These are phyloP conservation scores for Trissolcus japonicus DNA, from an alignment of 2,888 invertebrate genomes.

Conservation along the genomic window DNA sequence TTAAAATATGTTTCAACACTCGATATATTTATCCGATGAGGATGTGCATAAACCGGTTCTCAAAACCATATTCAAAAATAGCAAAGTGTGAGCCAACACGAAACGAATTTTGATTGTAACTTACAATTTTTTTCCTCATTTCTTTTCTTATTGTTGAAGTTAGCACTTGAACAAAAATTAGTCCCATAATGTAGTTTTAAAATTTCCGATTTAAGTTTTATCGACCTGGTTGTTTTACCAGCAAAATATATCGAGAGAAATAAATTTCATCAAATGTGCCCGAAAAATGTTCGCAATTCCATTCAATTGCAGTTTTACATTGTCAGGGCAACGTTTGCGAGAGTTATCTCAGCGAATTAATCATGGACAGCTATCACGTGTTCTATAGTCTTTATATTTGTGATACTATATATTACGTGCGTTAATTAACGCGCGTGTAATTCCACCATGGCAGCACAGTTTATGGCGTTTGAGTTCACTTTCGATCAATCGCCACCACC, in stretches of 20 bases:
- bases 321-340: not conserved
- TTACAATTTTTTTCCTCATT: slow-evolving; percentile 5
- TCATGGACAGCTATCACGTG: slow-evolving; percentile 38
- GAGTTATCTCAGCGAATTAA: slow-evolving; percentile 39
- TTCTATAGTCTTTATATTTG: slow-evolving; percentile 45
- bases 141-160: too few relatives aligned
- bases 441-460: slow-evolving; percentile 34
- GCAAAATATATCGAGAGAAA: too few relatives aligned
- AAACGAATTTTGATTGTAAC: slow-evolving; percentile 38
- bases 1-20: slow-evolving; percentile 33
- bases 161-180: too few relatives aligned
- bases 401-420: slow-evolving; percentile 24
- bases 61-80: slow-evolving; percentile 52
- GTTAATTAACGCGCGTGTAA: slow-evolving; percentile 52
- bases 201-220: too few relatives aligned
- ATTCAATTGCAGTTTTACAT: slow-evolving; percentile 30
- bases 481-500: slow-evolving; percentile 12
- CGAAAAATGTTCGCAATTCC: slow-evolving; percentile 6
- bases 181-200: too few relatives aligned
- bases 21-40: slow-evolving; percentile 43
- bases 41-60: slow-evolving; percentile 55
- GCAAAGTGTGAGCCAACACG: slow-evolving; percentile 16
- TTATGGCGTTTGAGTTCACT: slow-evolving; percentile 44
- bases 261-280: not conserved
- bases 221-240: too few relatives aligned